Percentiles rank a stretch among this genome's conserved stretches.
These are phyloP conservation scores for Dendrocincla fuliginosa DNA, from an alignment of 2,797 vertebrate genomes.

Conservation along the genomic window DNA sequence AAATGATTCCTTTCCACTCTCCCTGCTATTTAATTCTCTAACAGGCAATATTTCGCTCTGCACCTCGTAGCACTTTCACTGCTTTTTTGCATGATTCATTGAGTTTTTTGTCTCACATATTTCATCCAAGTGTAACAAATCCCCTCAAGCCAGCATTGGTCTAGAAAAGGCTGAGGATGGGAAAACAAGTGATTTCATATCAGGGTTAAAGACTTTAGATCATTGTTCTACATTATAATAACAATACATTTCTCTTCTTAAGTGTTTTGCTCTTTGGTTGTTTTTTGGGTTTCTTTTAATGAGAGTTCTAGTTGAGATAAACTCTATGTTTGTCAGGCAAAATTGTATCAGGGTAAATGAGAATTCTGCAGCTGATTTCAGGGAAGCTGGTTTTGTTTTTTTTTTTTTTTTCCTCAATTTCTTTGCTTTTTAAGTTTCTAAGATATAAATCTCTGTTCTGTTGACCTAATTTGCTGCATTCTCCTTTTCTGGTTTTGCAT, in stretches of 20 bases:
- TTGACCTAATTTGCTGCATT: background rate
- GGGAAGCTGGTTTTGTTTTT: background rate
- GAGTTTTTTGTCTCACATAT: conserved; percentile 43
- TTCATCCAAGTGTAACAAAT: conserved; percentile 50
- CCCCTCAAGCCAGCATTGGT: background rate
- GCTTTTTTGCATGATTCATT: conserved; percentile 42
- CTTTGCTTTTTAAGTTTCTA: background rate
- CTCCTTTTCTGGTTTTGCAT: background rate
- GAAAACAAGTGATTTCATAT: conserved; percentile 25
- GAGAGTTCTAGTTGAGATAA: background rate
- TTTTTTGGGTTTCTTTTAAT: background rate
- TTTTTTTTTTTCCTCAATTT: background rate
- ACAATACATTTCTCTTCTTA: background rate
- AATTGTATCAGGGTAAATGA: background rate
- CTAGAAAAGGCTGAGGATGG: conserved; percentile 17
- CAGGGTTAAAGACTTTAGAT: background rate
- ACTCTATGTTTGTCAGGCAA: background rate
- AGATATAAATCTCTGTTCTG: background rate
- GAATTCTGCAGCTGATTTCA: background rate
- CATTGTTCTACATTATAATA: background rate
- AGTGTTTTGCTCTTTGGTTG: background rate
- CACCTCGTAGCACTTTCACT: conserved; percentile 11
- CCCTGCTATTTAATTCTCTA: conserved; percentile 27
- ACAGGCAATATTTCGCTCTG: background rate
- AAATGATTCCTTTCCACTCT: background rate